Evolutionary conservation across 2,888 invertebrate species (phyloP).

Genomic region (Agapostemon virescens): DNA sequence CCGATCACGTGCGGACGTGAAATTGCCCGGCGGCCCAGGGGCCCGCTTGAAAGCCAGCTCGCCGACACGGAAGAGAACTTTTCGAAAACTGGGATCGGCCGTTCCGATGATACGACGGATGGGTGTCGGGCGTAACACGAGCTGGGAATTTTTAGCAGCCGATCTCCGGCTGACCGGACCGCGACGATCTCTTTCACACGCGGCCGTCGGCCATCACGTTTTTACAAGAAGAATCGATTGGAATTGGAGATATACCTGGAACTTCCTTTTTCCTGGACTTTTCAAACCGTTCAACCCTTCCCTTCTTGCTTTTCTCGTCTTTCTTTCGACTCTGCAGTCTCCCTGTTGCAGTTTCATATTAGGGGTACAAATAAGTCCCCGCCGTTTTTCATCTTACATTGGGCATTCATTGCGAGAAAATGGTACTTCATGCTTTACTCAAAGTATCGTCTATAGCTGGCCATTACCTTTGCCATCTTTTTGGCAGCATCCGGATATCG

Average conservation of each 20-base stretch:
- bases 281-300: not conserved
- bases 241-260: constrained; percentile 8
- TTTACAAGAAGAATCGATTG: not conserved
- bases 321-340: too few species aligned
- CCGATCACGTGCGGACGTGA: constrained; percentile 76
- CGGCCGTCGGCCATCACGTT: not conserved
- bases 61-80: constrained; percentile 51
- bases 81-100: constrained; percentile 55
- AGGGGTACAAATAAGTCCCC: too few species aligned
- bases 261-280: not conserved
- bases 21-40: constrained; percentile 68
- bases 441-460: too few species aligned
- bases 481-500: too few species aligned
- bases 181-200: not conserved
- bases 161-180: constrained; percentile 25
- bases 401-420: too few species aligned
- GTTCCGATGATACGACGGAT: constrained; percentile 41
- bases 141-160: constrained; percentile 53
- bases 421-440: too few species aligned
- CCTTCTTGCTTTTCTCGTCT: not conserved
- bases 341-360: too few species aligned
- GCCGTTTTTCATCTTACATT: too few species aligned
- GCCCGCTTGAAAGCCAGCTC: constrained; percentile 49
- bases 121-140: constrained; percentile 42
- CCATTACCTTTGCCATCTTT: too few species aligned